These are phyloP conservation scores for Limnodromus scolopaceus DNA, from an alignment of 2,797 vertebrate genomes.

Conservation along the genomic window DNA sequence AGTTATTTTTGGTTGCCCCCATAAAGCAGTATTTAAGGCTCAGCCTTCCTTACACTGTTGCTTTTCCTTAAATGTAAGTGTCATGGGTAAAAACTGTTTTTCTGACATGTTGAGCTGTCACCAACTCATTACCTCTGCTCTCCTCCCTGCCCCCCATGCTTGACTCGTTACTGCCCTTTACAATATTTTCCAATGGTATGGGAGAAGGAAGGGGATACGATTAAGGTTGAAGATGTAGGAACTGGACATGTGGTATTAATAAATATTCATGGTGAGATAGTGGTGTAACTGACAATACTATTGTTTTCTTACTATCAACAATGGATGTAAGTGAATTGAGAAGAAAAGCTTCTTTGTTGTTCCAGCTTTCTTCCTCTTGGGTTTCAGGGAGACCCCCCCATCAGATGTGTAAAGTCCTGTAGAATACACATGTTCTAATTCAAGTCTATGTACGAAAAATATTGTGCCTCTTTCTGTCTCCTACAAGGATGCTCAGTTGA, in stretches of 20 bases:
- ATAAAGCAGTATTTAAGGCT: neutral
- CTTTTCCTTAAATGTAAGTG: neutral
- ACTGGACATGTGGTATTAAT: neutral
- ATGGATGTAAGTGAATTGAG: neutral
- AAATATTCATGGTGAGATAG: neutral
- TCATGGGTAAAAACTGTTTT: neutral
- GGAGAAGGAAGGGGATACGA: neutral
- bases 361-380: neutral
- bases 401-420: neutral
- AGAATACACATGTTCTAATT: neutral
- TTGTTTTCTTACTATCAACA: neutral
- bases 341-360: neutral
- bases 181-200: neutral
- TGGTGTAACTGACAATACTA: neutral
- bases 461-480: neutral
- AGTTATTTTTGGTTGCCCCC: neutral
- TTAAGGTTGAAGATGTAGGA: neutral
- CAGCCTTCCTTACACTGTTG: neutral
- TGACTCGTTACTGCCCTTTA: neutral
- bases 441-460: neutral
- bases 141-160: neutral
- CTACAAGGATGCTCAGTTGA: neutral
- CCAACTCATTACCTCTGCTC: neutral
- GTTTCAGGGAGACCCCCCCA: neutral
- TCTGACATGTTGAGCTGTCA: neutral